Evolutionary conservation across 2,888 invertebrate genomes (phyloP), one percentile per base, ranked within the genome.

Genomic region (Lissonota sp.): DNA sequence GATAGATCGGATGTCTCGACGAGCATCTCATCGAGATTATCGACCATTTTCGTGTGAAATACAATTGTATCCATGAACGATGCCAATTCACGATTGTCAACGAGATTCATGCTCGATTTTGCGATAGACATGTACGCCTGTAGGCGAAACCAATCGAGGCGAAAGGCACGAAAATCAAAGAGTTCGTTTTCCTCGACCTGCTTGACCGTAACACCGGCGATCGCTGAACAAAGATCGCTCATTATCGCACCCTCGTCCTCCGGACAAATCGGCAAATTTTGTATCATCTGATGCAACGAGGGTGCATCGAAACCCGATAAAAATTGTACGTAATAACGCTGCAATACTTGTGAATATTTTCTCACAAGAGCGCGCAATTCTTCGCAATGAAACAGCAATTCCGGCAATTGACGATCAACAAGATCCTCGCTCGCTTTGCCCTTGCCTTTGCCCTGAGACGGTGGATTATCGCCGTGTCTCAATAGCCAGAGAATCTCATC

Each of bases 401-500:
- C 99, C 0, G 99, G 99, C 57, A 99, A 94, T 91, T 99, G 99
- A 73, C 99, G 95, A 92, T 99, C 99, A 0, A 98, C 97, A 73
- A 99, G 93, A 93, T 98, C 98, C 93, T 98, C 98, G n/a, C 97
- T 95, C 10, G 96, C 95, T 93, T 97, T 97, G 58, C 96, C 96
- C 93, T 98, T 98, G 12, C 96, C 96, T 92, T 97, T 97, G 14
- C 94, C 93, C 84, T 97, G 95, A 75, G 95, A 94, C 0, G 99
- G 99, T 49, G 98, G 98, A 93, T 99, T 99, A 87, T 98, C 98
- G 91, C 97, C 97, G 92, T 99, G 99, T 70, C 99, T 95, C 58
- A 99, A 92, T 62, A 99, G 94, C 99, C 99, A 99, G 66, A 97
- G 95, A 26, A 99, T 97, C 94, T 99, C 99, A 94, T 99, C 99